Conservation (phyloP, 2,888 invertebrate genomes). For the Hemistola chrysoprasaria region DNA sequence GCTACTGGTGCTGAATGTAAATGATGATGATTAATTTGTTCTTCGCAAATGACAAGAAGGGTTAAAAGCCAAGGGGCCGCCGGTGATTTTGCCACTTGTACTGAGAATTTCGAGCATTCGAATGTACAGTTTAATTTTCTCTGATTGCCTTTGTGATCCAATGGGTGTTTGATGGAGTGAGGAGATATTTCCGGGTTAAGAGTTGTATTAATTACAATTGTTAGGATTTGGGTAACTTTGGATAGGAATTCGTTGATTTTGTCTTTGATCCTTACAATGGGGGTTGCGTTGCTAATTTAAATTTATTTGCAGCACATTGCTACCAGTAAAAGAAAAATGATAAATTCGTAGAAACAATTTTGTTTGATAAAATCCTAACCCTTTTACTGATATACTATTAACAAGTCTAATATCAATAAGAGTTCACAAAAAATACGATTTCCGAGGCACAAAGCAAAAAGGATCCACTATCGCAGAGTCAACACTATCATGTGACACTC, state of each 20-base stretch:
- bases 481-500: conserved; percentile 41
- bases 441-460: conserved; percentile 34
- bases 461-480: conserved; percentile 36
- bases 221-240: conserved; percentile 44
- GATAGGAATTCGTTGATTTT: conserved; percentile 39
- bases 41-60: conserved; percentile 80
- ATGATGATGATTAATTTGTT: conserved; percentile 83
- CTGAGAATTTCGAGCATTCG: conserved; percentile 63
- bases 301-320: no score
- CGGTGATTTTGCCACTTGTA: conserved; percentile 67
- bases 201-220: conserved; percentile 74
- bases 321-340: no score
- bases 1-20: conserved; percentile 79
- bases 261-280: conserved; percentile 52
- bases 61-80: conserved; percentile 68
- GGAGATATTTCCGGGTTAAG: conserved; percentile 74
- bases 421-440: conserved; percentile 32
- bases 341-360: no score
- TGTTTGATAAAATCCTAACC: conserved; percentile 12
- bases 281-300: conserved; percentile 19
- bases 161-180: conserved; percentile 71
- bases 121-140: conserved; percentile 62
- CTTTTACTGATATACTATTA: conserved; percentile 19
- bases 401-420: conserved; percentile 33
- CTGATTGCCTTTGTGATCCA: conserved; percentile 76